Percentiles rank a stretch among this genome's conserved stretches.
Evolutionary conservation across 2,797 vertebrate genomes (phyloP).

Genomic region (Pogoniulus pusillus): DNA sequence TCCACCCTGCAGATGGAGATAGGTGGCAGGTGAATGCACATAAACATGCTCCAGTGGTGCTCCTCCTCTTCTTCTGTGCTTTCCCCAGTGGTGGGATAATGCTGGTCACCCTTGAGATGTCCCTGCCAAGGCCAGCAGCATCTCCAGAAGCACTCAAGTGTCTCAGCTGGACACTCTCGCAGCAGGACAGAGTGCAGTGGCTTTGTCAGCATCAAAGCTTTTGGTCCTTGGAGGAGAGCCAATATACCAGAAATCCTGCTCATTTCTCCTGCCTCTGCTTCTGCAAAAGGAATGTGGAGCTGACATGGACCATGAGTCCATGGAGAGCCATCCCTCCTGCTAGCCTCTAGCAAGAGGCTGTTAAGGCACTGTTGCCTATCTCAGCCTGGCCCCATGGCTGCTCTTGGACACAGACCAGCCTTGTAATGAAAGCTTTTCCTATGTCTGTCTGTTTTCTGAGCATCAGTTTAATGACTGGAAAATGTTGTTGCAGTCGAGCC

Average conservation of each 20-base stretch:
- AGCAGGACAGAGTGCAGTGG: neutral
- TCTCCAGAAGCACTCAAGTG: neutral
- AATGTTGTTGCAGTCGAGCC: neutral
- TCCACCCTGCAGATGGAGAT: neutral
- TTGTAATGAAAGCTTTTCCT: conserved; percentile 5
- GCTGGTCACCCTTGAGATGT: neutral
- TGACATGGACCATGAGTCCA: neutral
- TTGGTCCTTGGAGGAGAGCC: neutral
- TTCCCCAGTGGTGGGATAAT: neutral
- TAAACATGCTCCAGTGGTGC: rapidly evolving
- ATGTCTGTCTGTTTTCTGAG: neutral
- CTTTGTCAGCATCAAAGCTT: neutral
- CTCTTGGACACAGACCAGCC: neutral
- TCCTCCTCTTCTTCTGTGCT: neutral
- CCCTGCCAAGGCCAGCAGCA: neutral
- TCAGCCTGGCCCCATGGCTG: neutral
- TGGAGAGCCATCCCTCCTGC: neutral
- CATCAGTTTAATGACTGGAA: neutral
- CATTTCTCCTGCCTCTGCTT: neutral
- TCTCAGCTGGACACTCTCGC: neutral
- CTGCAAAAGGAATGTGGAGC: neutral
- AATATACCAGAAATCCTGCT: neutral
- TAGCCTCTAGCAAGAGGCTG: neutral
- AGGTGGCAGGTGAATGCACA: neutral
- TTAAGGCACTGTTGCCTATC: neutral